These are phyloP conservation scores for Standfussiana lucernea DNA, from an alignment of 2,888 invertebrate species.

Conservation along the genomic window DNA sequence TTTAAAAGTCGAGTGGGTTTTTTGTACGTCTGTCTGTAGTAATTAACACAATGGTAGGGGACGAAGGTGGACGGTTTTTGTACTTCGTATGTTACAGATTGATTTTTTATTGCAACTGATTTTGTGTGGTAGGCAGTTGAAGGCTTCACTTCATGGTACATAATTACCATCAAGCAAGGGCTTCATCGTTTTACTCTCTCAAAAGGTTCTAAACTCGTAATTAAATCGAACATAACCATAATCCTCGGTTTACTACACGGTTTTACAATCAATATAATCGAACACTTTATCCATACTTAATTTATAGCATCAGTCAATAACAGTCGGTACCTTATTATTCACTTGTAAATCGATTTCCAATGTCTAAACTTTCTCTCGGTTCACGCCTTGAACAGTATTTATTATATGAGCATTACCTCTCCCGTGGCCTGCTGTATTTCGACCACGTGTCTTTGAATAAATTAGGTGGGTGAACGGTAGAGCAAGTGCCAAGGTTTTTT, in stretches of 20 bases:
- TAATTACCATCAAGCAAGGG: neutral
- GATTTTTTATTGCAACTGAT: constrained; percentile 16
- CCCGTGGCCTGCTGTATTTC: constrained; percentile 71
- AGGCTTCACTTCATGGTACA: too few species aligned
- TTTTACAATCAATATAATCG: constrained; percentile 63
- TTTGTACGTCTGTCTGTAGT: constrained; percentile 75
- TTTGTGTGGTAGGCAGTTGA: constrained; percentile 23
- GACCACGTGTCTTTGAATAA: constrained; percentile 75
- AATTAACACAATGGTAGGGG: constrained; percentile 80
- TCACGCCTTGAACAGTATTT: constrained; percentile 69
- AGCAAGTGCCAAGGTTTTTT: constrained; percentile 21
- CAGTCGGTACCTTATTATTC: constrained; percentile 59
- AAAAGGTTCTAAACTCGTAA: neutral
- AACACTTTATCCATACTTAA: constrained; percentile 57
- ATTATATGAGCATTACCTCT: constrained; percentile 73
- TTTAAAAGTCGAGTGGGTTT: constrained; percentile 78
- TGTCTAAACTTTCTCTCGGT: constrained; percentile 73
- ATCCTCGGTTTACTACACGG: constrained; percentile 44
- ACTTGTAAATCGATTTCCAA: constrained; percentile 65
- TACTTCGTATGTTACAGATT: constrained; percentile 54
- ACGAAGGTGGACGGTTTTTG: constrained; percentile 65
- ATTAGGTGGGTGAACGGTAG: constrained; percentile 62
- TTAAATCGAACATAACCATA: constrained; percentile 4
- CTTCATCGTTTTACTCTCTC: neutral
- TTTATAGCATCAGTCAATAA: constrained; percentile 59